Percentiles rank a stretch among this genome's conserved stretches.
Evolutionary conservation across 2,888 invertebrate genomes (phyloP).

Genomic region (Tinea pellionella): DNA sequence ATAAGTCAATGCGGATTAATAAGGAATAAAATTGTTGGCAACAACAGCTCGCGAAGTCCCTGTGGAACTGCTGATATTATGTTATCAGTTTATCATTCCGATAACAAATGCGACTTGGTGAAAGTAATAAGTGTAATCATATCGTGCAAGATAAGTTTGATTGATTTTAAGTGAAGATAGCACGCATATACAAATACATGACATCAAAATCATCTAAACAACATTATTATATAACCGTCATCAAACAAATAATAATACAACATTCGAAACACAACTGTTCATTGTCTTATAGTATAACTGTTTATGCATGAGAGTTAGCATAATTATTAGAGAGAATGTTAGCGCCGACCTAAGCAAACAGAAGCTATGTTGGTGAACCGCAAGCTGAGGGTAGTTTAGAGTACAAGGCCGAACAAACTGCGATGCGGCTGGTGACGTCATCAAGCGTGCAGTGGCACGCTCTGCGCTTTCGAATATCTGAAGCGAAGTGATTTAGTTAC

Average conservation of each 20-base stretch:
- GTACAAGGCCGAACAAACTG: slow-evolving; percentile 10
- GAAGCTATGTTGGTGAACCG: not conserved
- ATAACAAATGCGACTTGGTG: slow-evolving; percentile 12
- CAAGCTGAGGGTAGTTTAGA: not conserved
- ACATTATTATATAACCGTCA: not conserved
- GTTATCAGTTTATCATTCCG: slow-evolving; percentile 10
- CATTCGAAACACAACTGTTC: not conserved
- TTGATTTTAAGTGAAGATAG: slow-evolving; percentile 8
- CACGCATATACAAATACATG: not conserved
- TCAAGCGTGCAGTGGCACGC: not conserved
- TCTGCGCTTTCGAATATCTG: slow-evolving; percentile 1
- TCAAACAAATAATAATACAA: not conserved
- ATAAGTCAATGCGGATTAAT: slow-evolving; percentile 2
- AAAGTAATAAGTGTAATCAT: slow-evolving; percentile 12
- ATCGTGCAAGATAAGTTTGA: slow-evolving; percentile 8
- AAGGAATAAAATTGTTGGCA: slow-evolving; percentile 2
- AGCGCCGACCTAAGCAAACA: not conserved
- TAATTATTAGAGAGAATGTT: not conserved
- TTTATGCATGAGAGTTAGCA: not conserved
- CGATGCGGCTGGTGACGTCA: slow-evolving; percentile 5
- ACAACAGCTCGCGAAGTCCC: slow-evolving; percentile 1
- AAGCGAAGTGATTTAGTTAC: slow-evolving; percentile 5
- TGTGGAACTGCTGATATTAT: slow-evolving; percentile 5
- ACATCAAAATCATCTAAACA: slow-evolving; percentile 10
- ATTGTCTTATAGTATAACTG: not conserved